Evolutionary conservation across 1,140 invertebrate genomes (phyloP).

Genomic region (Mactra quadrangularis): DNA sequence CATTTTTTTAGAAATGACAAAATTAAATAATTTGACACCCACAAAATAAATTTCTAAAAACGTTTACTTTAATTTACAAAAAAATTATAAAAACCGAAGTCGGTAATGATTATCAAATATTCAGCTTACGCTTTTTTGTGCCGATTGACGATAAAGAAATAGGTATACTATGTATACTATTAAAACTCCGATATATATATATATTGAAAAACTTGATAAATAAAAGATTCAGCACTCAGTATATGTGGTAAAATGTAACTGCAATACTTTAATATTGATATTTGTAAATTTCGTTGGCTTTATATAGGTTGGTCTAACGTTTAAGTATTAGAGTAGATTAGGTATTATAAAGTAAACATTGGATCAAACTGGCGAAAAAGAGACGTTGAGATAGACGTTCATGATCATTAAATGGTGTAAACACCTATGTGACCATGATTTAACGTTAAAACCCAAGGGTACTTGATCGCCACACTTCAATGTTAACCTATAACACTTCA

Average conservation of each 20-base stretch:
- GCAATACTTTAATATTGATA: conserved; percentile 32
- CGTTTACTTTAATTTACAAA: too few relatives aligned
- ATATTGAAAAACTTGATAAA: background rate
- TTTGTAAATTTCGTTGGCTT: conserved; percentile 6
- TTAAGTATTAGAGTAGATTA: conserved; percentile 43
- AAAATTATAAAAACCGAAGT: background rate
- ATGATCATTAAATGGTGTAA: background rate
- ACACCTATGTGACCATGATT: too few relatives aligned
- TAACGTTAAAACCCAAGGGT: too few relatives aligned
- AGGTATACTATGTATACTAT: background rate
- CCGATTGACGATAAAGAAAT: background rate
- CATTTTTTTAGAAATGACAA: too few relatives aligned
- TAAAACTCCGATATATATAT: conserved; percentile 11
- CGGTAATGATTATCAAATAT: background rate
- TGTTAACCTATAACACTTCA: too few relatives aligned
- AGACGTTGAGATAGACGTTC: too few relatives aligned
- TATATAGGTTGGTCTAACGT: conserved; percentile 14
- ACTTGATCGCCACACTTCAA: too few relatives aligned
- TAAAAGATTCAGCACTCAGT: background rate
- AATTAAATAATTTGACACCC: too few relatives aligned
- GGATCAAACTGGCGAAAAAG: conserved; percentile 9
- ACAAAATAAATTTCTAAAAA: too few relatives aligned
- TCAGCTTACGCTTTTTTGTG: background rate
- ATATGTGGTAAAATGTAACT: background rate
- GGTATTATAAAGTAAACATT: conserved; percentile 46